A percentile compares a stretch with the other conserved stretches of the same genome.
These are phyloP conservation scores for Hetaerina titia DNA, from an alignment of 2,888 invertebrate species.

Conservation along the genomic window DNA sequence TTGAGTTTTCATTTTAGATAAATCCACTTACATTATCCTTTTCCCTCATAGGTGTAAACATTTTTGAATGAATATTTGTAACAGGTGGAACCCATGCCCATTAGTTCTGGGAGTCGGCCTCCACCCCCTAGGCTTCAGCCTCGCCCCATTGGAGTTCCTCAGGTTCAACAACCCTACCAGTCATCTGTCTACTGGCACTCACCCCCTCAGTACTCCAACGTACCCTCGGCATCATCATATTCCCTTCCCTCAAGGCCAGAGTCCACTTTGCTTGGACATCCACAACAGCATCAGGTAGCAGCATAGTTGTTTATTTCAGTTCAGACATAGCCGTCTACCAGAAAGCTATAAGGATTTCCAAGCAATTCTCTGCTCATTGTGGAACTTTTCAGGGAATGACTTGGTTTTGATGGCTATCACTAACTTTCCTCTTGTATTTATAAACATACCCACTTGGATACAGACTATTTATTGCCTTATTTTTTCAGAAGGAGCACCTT, in stretches of 20 bases:
- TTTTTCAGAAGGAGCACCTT: not conserved
- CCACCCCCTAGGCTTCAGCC: conserved; percentile 57
- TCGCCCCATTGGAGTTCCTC: conserved; percentile 62
- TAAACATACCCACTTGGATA: not conserved
- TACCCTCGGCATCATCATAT: conserved; percentile 52
- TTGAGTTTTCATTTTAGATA: conserved; percentile 33
- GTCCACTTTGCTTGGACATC: conserved; percentile 60
- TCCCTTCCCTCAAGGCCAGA: conserved; percentile 61
- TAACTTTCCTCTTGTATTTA: not conserved
- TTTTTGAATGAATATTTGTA: conserved; percentile 33
- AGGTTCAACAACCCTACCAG: conserved; percentile 56
- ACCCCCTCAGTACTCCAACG: conserved; percentile 59
- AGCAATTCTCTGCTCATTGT: not conserved
- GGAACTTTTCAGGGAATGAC: not conserved
- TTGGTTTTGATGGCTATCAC: not conserved
- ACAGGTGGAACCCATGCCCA: conserved; percentile 63
- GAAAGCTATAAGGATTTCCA: conserved; percentile 23
- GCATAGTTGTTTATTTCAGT: conserved; percentile 12
- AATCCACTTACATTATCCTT: not conserved
- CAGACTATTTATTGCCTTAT: not conserved
- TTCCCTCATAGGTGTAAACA: conserved; percentile 8
- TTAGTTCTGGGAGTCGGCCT: conserved; percentile 51
- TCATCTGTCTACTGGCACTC: conserved; percentile 64
- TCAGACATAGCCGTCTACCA: conserved; percentile 14
- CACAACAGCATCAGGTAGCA: conserved; percentile 61